Percentiles rank a stretch among this genome's conserved stretches.
phyloP scores from a whole-genome alignment of 2,113 vertebrate genomes.

The Etheostoma spectabile region DNA sequence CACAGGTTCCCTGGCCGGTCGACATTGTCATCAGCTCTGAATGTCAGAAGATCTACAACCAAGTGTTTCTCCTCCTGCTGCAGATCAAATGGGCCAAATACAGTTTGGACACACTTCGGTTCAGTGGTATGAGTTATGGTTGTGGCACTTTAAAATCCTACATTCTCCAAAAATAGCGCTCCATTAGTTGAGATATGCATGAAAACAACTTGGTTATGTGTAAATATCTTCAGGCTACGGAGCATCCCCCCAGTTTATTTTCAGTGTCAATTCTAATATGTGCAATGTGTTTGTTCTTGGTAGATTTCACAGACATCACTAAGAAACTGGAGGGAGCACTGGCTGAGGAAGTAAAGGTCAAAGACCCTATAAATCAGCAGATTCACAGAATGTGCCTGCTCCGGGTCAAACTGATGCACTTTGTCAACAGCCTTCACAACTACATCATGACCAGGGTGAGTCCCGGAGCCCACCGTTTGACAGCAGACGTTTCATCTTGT shows the following conservation, averaged over 20 bases:
- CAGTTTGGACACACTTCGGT: constrained; percentile 94
- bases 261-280: neutral
- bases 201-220: neutral
- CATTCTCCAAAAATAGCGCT: neutral
- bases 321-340: constrained; percentile 80
- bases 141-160: neutral
- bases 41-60: constrained; percentile 99
- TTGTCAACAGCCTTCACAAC: constrained; percentile 99
- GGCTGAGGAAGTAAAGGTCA: constrained; percentile 75
- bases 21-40: constrained; percentile 98
- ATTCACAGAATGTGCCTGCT: constrained; percentile 97
- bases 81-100: constrained; percentile 99
- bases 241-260: neutral
- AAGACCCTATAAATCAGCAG: constrained; percentile 87
- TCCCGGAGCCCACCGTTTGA: neutral
- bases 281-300: neutral
- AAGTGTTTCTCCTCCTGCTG: constrained; percentile 95
- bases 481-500: neutral
- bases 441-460: constrained; percentile 97
- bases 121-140: constrained; percentile 87
- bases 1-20: constrained; percentile 98
- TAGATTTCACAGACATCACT: constrained; percentile 89
- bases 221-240: neutral
- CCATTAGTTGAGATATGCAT: neutral
- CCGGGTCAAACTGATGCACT: constrained; percentile 98